Evolutionary conservation across 2,888 invertebrate genomes (phyloP), one percentile per base, ranked within the genome.

Genomic region (Leptothorax acervorum): DNA sequence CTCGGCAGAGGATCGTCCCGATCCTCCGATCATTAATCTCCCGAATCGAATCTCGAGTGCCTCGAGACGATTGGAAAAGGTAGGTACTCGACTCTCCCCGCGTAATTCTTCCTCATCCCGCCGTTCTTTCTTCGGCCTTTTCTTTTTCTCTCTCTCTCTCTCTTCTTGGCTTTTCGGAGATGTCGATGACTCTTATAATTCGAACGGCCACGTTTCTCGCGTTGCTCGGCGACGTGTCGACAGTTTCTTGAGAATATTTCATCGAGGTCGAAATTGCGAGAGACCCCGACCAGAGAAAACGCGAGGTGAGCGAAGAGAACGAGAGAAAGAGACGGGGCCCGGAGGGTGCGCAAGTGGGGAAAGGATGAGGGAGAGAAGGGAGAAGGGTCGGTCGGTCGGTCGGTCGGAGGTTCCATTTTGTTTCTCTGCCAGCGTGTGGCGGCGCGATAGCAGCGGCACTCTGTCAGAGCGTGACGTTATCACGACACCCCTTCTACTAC

Each of bases 401-500:
- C 91, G 94, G 93, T 93, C 93, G 94, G 93, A 90, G 91, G 92
- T 94, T 95, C 95, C 95, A 95, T 95, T 95, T 95, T 95, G 95
- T 95, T 95, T 95, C 95, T 95, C 95, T 94, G 95, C 92, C 95
- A 95, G 95, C 95, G 95, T 95, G 95, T 95, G 94, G 94, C 94
- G 94, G 94, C 93, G 94, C 95, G 95, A 95, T 95, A 95, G 95
- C 95, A 94, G 94, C 94, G 94, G 95, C 95, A 95, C 95, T 95
- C 95, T 95, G 95, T 95, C 95, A 95, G 95, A 95, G 92, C 95
- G 94, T 95, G 95, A 95, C 95, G 95, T 95, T 95, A 95, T 95
- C 95, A 94, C 94, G 94, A 94, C 94, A 94, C 94, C 94, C 95
- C 94, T 94, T 93, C 94, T 93, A 92, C 93, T 92, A 91, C 92